Percentiles rank a stretch among this genome's conserved stretches.
Conservation (phyloP, 1,140 invertebrate species). For the Varroa destructor region DNA sequence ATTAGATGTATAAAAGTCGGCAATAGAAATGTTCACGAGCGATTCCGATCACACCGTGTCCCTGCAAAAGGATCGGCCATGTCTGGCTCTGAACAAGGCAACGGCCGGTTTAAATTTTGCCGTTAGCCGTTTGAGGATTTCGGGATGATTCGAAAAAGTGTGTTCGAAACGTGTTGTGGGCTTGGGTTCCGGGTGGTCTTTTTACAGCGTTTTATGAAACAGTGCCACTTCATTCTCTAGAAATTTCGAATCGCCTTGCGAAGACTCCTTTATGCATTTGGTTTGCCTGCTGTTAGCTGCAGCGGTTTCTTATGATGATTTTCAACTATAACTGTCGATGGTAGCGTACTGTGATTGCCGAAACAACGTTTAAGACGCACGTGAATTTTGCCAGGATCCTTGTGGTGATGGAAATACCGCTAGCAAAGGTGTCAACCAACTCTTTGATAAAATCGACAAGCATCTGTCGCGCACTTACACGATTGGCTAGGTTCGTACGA, state of each 20-base stretch:
- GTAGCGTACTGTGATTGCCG: background rate
- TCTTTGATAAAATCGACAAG: background rate
- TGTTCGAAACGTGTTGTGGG: background rate
- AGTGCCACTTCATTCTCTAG: slow-evolving; percentile 43
- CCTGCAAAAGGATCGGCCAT: slow-evolving; percentile 45
- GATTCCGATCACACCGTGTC: slow-evolving; percentile 44
- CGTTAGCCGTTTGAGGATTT: slow-evolving; percentile 1
- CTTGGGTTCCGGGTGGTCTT: background rate
- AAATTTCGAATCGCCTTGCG: slow-evolving; percentile 54
- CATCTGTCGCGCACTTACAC: background rate
- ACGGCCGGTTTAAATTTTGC: slow-evolving; percentile 36
- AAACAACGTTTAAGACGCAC: background rate
- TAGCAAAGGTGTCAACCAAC: background rate
- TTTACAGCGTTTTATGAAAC: background rate
- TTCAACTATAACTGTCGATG: background rate
- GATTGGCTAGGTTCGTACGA: background rate
- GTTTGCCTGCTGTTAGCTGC: background rate
- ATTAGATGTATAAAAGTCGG: slow-evolving; percentile 81
- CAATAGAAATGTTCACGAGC: slow-evolving; percentile 64
- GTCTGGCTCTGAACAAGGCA: slow-evolving; percentile 41
- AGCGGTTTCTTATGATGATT: background rate
- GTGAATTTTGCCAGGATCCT: background rate
- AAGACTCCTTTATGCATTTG: background rate
- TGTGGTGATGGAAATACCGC: background rate
- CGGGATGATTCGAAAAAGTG: background rate